phyloP scores from a whole-genome alignment of 2,797 vertebrate genomes.

The Pipistrellus pygmaeus region DNA sequence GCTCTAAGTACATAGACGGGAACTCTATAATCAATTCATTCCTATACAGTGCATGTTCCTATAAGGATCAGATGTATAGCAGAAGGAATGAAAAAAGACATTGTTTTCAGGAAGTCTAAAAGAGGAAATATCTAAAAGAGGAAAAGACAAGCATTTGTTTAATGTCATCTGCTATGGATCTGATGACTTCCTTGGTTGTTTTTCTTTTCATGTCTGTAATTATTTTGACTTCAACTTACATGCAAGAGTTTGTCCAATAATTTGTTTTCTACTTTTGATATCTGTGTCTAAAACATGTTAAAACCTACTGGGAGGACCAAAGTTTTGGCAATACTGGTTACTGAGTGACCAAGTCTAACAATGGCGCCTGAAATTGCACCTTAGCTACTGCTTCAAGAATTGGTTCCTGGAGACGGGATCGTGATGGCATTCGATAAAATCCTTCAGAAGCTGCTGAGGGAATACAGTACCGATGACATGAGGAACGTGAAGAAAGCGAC shows the following conservation, averaged over 20 bases:
- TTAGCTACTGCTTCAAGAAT: no score
- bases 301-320: no score
- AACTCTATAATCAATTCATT: neutral
- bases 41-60: neutral
- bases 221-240: neutral
- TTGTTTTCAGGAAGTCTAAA: neutral
- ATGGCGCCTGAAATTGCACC: no score
- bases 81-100: neutral
- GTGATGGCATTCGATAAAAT: no score
- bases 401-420: no score
- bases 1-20: neutral
- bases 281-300: no score
- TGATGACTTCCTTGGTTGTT: neutral
- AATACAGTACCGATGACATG: no score
- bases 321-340: no score
- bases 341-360: no score
- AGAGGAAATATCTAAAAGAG: neutral
- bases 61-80: neutral
- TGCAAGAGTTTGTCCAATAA: neutral
- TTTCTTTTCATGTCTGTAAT: slow-evolving; percentile 38
- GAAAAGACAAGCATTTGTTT: neutral
- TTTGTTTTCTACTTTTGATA: neutral
- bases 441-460: no score
- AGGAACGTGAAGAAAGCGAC: no score
- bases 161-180: neutral